Base-by-base conservation (phyloP, 2,888 invertebrate species). In the Eupithecia subumbrata region DNA sequence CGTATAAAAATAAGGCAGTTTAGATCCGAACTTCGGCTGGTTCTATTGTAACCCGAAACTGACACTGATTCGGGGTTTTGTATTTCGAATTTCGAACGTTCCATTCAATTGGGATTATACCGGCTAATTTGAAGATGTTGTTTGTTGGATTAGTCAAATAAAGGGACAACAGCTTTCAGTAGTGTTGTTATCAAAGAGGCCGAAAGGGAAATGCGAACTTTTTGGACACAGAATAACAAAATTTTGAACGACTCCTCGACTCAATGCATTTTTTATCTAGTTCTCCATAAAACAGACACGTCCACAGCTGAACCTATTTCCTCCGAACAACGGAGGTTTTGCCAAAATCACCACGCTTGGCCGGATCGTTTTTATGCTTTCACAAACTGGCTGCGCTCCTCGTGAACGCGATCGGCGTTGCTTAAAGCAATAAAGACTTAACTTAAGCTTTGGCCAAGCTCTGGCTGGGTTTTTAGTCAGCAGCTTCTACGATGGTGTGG, bases 81-180 rank as follows among this genome's bases (percentile, higher is more conserved):
- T 78, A 84, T 87, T 86, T 85, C 84, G 82, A 79, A 84, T 87
- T 86, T 85, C 84, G 82, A 81, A 82, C 86, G 83, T 81, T 84
- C 78, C 75, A 83, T 87, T 77, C 72, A 82, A 80, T 71, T 75
- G 79, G 80, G 83, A 85, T 85, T 84, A 83, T 74, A 80, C 78
- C 79, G 81, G 84, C 85, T 87, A 85, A 87, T 87, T 86, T 84
- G 72, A 82, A 83, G 82, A 79, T 81, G 78, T 79, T 77, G 70
- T 43, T 79, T 79, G 77, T 75, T 73, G 75, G 75, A 73, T 77
- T 75, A 73, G 34, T 74, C 45, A 63, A 63, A 66, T 74, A 72
- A 69, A 74, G 63, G 73, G 71, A 70, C 70, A 77, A 77, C 73
- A 73, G 75, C 68, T 75, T 76, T 68, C 71, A 70, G 43, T 63